A percentile compares a stretch with the other conserved stretches of the same genome.
phyloP scores from a whole-genome alignment of 2,797 vertebrate species.

The Percopsis omiscomaycus region DNA sequence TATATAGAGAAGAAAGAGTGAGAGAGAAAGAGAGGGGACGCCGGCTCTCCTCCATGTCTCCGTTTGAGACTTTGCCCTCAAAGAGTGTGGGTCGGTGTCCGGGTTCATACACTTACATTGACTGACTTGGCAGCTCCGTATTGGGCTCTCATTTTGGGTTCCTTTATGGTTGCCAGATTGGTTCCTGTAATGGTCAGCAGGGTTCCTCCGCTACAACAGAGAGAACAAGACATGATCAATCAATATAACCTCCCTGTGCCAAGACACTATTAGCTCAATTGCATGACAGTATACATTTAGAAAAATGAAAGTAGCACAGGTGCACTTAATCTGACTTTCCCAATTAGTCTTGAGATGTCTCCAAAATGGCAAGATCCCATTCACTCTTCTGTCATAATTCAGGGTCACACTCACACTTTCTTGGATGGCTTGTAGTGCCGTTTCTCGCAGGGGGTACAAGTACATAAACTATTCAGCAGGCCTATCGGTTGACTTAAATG shows the following conservation, averaged over 20 bases:
- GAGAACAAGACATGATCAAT: constrained; percentile 8
- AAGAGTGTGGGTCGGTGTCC: constrained; percentile 27
- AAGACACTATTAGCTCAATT: not conserved
- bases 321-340: not conserved
- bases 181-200: constrained; percentile 89
- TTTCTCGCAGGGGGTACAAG: constrained; percentile 8
- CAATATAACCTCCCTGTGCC: not conserved
- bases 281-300: not conserved
- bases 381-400: not conserved
- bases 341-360: not conserved
- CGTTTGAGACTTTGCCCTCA: constrained; percentile 25
- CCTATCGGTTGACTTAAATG: constrained; percentile 40
- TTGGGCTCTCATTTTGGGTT: constrained; percentile 94
- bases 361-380: not conserved
- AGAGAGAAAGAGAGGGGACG: not conserved
- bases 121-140: constrained; percentile 84
- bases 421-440: not conserved
- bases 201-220: constrained; percentile 85
- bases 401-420: constrained; percentile 18
- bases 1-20: not conserved
- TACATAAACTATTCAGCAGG: constrained; percentile 26
- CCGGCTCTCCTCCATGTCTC: too few species aligned
- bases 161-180: constrained; percentile 92
- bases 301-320: not conserved
- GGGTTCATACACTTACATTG: constrained; percentile 82